A percentile compares a stretch with the other conserved stretches of the same genome.
Evolutionary conservation across 2,888 invertebrate species (phyloP).

Genomic region (Oscheius sp.): DNA sequence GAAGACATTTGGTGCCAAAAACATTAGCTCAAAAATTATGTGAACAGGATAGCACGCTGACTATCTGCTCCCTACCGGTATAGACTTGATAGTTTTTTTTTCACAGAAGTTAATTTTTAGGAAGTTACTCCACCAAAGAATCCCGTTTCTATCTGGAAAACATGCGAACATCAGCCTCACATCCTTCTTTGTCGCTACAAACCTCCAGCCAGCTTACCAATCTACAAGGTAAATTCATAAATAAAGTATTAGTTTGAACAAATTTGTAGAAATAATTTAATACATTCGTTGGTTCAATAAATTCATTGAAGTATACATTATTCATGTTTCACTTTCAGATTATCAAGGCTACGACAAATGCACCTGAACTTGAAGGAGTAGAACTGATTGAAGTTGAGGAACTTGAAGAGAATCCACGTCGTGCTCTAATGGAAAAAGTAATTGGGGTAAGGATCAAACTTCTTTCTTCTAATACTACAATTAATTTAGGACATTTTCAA

Average conservation of each 20-base stretch:
- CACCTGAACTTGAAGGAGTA: background rate
- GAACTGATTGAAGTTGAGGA: background rate
- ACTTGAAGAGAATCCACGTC: background rate
- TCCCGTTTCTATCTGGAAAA: constrained; percentile 4
- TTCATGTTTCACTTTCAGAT: too few species aligned
- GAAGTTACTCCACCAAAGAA: background rate
- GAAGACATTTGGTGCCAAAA: constrained; percentile 11
- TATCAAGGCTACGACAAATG: background rate
- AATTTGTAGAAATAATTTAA: background rate
- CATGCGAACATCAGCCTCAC: constrained; percentile 15
- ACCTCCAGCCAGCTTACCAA: background rate
- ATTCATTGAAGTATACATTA: background rate
- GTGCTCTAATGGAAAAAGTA: background rate
- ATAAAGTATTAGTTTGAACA: background rate
- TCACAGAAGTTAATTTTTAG: background rate
- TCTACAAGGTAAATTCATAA: background rate
- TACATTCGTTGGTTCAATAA: background rate
- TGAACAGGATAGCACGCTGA: constrained; percentile 2
- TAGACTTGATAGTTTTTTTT: background rate
- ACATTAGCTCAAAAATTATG: constrained; percentile 13
- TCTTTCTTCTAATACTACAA: too few species aligned
- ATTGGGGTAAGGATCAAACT: background rate
- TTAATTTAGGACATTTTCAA: constrained; percentile 6
- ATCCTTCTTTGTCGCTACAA: background rate
- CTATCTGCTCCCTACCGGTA: constrained; percentile 18